phyloP scores from a whole-genome alignment of 2,113 vertebrate genomes.

The Atractosteus spatula region DNA sequence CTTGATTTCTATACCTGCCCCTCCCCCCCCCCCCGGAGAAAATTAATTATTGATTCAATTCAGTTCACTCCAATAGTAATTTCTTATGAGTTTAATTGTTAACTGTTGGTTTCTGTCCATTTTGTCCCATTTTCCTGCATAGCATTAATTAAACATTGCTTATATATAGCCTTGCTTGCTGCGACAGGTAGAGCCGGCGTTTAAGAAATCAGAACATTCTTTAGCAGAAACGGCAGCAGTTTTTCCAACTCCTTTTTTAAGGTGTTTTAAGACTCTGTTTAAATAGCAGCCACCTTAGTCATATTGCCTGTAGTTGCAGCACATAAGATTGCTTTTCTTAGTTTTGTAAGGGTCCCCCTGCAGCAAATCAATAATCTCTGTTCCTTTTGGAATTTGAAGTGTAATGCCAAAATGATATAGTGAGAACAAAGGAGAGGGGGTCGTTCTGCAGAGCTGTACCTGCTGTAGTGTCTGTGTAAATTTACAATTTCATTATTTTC shows the following conservation, averaged over 20 bases:
- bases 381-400: too few relatives aligned
- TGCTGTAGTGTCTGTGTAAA: conserved; percentile 41
- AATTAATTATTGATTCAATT: conserved; percentile 72
- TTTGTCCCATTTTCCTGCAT: conserved; percentile 27
- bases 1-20: conserved; percentile 12
- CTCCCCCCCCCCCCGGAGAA: conserved; percentile 36
- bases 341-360: conserved; percentile 27
- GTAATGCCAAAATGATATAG: too few relatives aligned
- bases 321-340: conserved; percentile 38
- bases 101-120: conserved; percentile 53
- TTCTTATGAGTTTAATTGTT: conserved; percentile 68
- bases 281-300: too few relatives aligned
- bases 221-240: too few relatives aligned
- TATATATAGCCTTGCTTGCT: conserved; percentile 34
- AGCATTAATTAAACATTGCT: conserved; percentile 55
- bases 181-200: conserved; percentile 58
- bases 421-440: conserved; percentile 23
- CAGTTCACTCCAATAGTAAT: conserved; percentile 67
- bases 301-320: conserved; percentile 32
- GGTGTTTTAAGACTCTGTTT: too few relatives aligned
- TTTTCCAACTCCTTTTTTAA: too few relatives aligned
- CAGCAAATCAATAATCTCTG: too few relatives aligned
- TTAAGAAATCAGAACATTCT: too few relatives aligned
- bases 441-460: conserved; percentile 39
- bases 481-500: conserved; percentile 22